A percentile compares a stretch with the other conserved stretches of the same genome.
Evolutionary conservation across 2,797 vertebrate genomes (phyloP).

Genomic region (Eulemur albifrons): DNA sequence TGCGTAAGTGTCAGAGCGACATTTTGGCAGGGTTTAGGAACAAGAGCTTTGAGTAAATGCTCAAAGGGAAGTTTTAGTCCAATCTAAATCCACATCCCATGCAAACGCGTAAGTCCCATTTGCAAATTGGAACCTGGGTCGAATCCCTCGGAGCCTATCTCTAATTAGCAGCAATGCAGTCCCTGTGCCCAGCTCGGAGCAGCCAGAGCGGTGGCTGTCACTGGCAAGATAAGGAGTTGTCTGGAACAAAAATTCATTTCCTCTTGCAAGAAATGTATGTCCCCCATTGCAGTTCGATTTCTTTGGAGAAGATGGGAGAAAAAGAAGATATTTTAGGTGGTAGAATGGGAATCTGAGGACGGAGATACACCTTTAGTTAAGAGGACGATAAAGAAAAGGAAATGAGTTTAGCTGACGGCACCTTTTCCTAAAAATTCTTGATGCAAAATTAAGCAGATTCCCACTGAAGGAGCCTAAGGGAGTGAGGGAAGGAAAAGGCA

Average conservation of each 20-base stretch:
- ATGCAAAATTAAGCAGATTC: constrained; percentile 11
- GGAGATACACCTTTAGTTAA: neutral
- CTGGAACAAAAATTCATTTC: neutral
- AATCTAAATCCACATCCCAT: constrained; percentile 29
- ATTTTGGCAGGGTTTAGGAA: neutral
- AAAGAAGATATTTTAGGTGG: constrained; percentile 14
- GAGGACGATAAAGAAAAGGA: neutral
- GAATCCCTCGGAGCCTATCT: constrained; percentile 9
- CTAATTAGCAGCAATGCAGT: constrained; percentile 44
- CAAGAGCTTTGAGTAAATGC: constrained; percentile 24
- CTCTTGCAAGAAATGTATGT: neutral
- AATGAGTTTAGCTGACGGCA: constrained; percentile 35
- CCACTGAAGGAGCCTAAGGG: neutral
- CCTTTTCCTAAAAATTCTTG: constrained; percentile 14
- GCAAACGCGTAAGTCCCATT: neutral
- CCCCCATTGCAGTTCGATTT: neutral
- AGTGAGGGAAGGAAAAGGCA: neutral
- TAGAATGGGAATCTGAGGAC: neutral
- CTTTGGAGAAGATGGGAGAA: neutral
- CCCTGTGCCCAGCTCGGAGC: neutral
- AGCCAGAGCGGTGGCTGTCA: neutral
- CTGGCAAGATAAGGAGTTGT: constrained; percentile 2
- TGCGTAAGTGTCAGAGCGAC: neutral
- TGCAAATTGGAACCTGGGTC: constrained; percentile 37
- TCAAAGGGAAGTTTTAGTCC: neutral